Base-by-base conservation (phyloP, 2,888 invertebrate species). In the Rhaphigaster nebulosa region DNA sequence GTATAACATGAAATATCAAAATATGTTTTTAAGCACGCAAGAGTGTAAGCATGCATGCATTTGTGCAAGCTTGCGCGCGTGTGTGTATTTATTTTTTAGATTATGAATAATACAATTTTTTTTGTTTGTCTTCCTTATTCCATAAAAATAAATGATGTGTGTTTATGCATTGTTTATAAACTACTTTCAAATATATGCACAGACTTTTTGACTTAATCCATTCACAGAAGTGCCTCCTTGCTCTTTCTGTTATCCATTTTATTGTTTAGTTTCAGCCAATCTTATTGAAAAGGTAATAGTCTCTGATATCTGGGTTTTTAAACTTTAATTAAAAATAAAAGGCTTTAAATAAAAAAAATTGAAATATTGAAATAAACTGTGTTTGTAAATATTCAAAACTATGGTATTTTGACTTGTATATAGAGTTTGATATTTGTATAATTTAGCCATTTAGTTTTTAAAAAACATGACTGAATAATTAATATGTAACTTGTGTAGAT, bases 211-310 rank as follows among this genome's bases (percentile, higher is more conserved):
- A 88, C 23, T 54, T 15, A 88, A 23, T 88, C 88, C 88, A 88
- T 60, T 88, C 88, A 88, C 88, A 60, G 88, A 88, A 88, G 88
- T 88, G 88, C 88, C 88, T 88, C 65, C 88, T 60, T 60, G 41
- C 65, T 50, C 84, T 80, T 8, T 20, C 23, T 45, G n/a, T 84
- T 38, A 76, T 41, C 20, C 23, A 84, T 50, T 34, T 45, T 26
- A 65, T 29, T 65, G 18, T 65, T 29, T 18, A 6, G 10, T 65
- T 29, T 65, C 29, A 65, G n/a, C 60, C 1, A 45, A 84, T n/a
- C 84, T n/a, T n/a, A n/a, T 13, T n/a, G 2, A 45, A n/a, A 84
- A 84, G n/a, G 34, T 45, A 84, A 45, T 45, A 84, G 26, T 45
- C 26, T 84, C n/a, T n/a, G n/a, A n/a, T n/a, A n/a, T 45, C 34